These are phyloP conservation scores for Amphiprion percula DNA, from an alignment of 2,113 vertebrate genomes.

Conservation along the genomic window DNA sequence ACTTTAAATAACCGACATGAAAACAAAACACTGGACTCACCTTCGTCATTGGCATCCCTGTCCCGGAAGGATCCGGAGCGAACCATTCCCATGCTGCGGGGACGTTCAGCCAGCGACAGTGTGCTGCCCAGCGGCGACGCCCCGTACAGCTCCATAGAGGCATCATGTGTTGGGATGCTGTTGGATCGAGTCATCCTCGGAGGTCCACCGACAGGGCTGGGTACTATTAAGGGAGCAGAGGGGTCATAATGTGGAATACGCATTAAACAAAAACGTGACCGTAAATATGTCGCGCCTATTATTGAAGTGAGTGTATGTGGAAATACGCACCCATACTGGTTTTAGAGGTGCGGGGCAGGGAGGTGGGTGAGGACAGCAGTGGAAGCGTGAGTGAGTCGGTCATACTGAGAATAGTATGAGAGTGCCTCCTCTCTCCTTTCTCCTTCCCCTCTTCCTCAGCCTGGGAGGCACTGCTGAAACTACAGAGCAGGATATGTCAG, in stretches of 20 bases:
- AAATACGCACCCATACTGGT: slow-evolving; percentile 87
- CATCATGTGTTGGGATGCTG: slow-evolving; percentile 96
- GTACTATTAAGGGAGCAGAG: slow-evolving; percentile 80
- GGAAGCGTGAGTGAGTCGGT: slow-evolving; percentile 87
- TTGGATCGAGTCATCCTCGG: slow-evolving; percentile 96
- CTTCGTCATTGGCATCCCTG: slow-evolving; percentile 91
- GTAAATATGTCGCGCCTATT: no score
- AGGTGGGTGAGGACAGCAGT: slow-evolving; percentile 88
- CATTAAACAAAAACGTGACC: not conserved
- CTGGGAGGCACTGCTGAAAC: slow-evolving; percentile 87
- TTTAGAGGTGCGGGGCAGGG: slow-evolving; percentile 87
- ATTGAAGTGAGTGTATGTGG: not conserved
- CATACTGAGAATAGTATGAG: slow-evolving; percentile 87
- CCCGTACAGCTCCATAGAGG: slow-evolving; percentile 91
- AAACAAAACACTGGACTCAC: slow-evolving; percentile 78
- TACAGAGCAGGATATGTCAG: slow-evolving; percentile 34
- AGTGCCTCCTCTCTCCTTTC: slow-evolving; percentile 92
- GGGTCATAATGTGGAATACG: no score
- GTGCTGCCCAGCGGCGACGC: slow-evolving; percentile 94
- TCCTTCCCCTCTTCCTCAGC: slow-evolving; percentile 92
- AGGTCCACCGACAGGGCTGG: slow-evolving; percentile 83
- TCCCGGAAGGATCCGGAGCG: slow-evolving; percentile 97
- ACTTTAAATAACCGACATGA: not conserved
- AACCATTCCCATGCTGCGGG: slow-evolving; percentile 95
- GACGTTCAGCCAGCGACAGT: slow-evolving; percentile 92